phyloP scores from a whole-genome alignment of 1,140 invertebrate genomes.

The Macrobrachium rosenbergii region DNA sequence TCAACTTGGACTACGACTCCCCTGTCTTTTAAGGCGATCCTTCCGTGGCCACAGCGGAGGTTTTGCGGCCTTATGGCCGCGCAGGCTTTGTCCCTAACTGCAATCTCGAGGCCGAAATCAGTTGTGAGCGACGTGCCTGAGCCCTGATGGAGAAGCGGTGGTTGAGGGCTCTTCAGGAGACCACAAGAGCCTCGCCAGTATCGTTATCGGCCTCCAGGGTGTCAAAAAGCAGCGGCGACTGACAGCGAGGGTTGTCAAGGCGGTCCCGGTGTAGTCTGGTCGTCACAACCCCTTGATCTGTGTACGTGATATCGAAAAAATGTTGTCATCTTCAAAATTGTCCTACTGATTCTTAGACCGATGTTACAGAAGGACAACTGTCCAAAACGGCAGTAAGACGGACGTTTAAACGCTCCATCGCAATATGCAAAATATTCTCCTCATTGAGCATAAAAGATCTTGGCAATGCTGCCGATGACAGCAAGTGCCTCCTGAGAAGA shows the following conservation, averaged over 20 bases:
- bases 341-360: too few relatives aligned
- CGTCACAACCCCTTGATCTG: not conserved
- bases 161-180: slow-evolving; percentile 50
- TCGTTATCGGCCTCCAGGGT: slow-evolving; percentile 61
- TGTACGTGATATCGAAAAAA: too few relatives aligned
- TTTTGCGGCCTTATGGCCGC: slow-evolving; percentile 17
- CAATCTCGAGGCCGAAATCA: slow-evolving; percentile 40
- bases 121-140: slow-evolving; percentile 62
- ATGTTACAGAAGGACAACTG: too few relatives aligned
- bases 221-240: slow-evolving; percentile 62
- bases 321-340: too few relatives aligned
- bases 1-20: slow-evolving; percentile 23
- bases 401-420: too few relatives aligned
- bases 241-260: slow-evolving; percentile 59
- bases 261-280: not conserved
- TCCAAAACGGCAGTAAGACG: too few relatives aligned
- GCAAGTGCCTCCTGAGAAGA: slow-evolving; percentile 41
- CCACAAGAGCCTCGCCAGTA: slow-evolving; percentile 61
- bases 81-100: not conserved
- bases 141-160: slow-evolving; percentile 57
- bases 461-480: slow-evolving; percentile 55
- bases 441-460: not conserved
- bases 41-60: not conserved
- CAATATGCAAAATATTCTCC: too few relatives aligned
- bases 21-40: slow-evolving; percentile 9